Conservation (phyloP, 2,113 vertebrate species). For the Gymnarchus niloticus region DNA sequence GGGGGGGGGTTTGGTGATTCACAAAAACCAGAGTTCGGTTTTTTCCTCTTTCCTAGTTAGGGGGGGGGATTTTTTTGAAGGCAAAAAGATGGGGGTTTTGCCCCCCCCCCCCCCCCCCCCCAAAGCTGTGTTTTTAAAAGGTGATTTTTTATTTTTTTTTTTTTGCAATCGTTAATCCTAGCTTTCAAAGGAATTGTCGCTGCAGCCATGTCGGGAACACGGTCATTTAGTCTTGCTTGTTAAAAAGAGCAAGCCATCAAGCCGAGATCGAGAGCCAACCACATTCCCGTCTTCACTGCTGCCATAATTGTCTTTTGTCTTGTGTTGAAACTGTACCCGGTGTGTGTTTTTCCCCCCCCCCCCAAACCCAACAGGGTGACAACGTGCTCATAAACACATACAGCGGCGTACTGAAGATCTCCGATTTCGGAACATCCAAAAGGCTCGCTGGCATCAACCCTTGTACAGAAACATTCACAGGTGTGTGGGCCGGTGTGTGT, state of each 20-base stretch:
- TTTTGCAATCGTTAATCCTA: neutral
- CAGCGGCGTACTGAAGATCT: constrained; percentile 96
- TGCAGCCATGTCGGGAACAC: neutral
- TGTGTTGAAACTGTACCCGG: neutral
- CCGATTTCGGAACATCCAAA: constrained; percentile 96
- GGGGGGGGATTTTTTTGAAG: no score
- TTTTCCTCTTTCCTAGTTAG: no score
- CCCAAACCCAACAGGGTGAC: constrained; percentile 73
- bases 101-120: no score
- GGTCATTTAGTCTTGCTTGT: constrained; percentile 2
- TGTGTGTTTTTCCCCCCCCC: neutral
- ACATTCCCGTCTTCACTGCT: neutral
- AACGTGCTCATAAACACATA: constrained; percentile 98
- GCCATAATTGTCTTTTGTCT: neutral
- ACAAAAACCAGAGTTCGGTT: no score
- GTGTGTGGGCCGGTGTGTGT: constrained; percentile 58
- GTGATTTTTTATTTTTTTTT: neutral
- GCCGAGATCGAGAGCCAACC: neutral
- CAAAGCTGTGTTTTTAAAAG: neutral
- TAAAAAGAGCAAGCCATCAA: neutral
- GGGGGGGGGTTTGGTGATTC: no score
- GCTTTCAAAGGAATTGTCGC: neutral
- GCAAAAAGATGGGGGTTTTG: no score
- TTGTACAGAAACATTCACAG: constrained; percentile 96
- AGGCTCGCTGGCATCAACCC: constrained; percentile 95